Base-by-base conservation (phyloP, 2,113 vertebrate genomes). In the Hippolais icterina region DNA sequence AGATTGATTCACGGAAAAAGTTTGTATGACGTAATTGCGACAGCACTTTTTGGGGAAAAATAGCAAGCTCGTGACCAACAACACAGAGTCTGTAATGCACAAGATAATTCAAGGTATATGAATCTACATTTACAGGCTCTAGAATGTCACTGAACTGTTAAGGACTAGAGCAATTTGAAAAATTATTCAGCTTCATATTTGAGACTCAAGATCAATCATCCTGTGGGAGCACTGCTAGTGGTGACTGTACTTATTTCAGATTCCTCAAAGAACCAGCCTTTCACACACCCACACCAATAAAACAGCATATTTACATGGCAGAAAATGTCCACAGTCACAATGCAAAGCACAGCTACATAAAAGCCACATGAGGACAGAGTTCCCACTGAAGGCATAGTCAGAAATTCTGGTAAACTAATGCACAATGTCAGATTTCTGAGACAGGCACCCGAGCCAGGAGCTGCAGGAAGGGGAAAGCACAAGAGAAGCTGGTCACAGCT, bases 391-490 rank as follows among this genome's bases (percentile, higher is more conserved):
- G 37, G 22, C 35, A 47, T 3, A 16, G 22, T 41, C 46, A 47
- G 50, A 23, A 86, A 83, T 80, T 63, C 68, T 65, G 41, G 29
- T 24, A 59, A 70, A 79, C 5, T 42, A 76, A 20, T 47, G 54
- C 29, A 6, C 9, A 63, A 33, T 4, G 0, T 64, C 69, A 50
- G 23, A 81, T 35, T 74, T 35, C 22, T 0, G 0, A 37, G 44
- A 24, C 16, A 44, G 0, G 3, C 54, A 61, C 6, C 25, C 0
- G 0, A 52, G 27, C 56, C 23, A 61, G n/a, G 22, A 50, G 42
- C 54, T 37, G 25, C 56, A 64, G 29, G 24, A 69, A 57, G 0
- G 1, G 10, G 4, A 10, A 84, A 85, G 66, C 61, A 35, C 70
- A 41, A 44, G 24, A 92, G 39, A 75, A 77, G 23, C 10, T 33